These are phyloP conservation scores for Temnothorax longispinosus DNA, from an alignment of 1,140 invertebrate species.

Conservation along the genomic window DNA sequence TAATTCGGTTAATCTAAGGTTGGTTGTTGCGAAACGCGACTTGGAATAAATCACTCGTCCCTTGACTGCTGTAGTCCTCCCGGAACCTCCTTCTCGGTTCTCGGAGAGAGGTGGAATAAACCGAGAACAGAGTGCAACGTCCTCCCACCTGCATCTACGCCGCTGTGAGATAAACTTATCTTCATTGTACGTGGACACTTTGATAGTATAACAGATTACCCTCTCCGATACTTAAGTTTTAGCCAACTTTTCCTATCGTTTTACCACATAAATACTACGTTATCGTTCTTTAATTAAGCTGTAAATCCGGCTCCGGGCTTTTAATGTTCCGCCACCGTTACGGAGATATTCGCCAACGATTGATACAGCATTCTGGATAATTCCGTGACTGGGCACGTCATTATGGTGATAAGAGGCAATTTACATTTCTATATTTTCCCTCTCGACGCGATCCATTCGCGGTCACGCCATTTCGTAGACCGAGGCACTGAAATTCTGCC, in stretches of 20 bases:
- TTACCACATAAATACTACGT: constrained; percentile 26
- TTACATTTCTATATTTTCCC: constrained; percentile 67
- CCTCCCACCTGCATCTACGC: constrained; percentile 35
- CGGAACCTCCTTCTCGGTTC: constrained; percentile 36
- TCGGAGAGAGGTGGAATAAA: constrained; percentile 42
- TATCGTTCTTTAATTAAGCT: constrained; percentile 53
- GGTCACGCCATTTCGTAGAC: constrained; percentile 63
- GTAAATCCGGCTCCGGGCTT: background rate
- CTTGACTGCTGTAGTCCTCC: constrained; percentile 58
- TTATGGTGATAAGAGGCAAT: constrained; percentile 61
- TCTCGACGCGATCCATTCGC: constrained; percentile 65
- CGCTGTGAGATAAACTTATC: constrained; percentile 53
- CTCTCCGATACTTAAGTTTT: constrained; percentile 7
- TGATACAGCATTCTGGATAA: constrained; percentile 64
- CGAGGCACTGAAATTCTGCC: constrained; percentile 64
- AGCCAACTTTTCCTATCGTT: constrained; percentile 9
- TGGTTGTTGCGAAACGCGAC: constrained; percentile 76
- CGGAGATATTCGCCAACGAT: constrained; percentile 45
- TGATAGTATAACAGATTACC: constrained; percentile 58
- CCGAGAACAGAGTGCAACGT: constrained; percentile 46
- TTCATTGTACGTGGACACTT: constrained; percentile 57
- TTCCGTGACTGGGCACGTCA: constrained; percentile 64
- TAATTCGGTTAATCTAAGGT: constrained; percentile 81
- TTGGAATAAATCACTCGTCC: constrained; percentile 80
- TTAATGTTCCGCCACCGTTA: background rate